Conservation (phyloP, 2,888 invertebrate species). For the Cheilosia impressa region DNA sequence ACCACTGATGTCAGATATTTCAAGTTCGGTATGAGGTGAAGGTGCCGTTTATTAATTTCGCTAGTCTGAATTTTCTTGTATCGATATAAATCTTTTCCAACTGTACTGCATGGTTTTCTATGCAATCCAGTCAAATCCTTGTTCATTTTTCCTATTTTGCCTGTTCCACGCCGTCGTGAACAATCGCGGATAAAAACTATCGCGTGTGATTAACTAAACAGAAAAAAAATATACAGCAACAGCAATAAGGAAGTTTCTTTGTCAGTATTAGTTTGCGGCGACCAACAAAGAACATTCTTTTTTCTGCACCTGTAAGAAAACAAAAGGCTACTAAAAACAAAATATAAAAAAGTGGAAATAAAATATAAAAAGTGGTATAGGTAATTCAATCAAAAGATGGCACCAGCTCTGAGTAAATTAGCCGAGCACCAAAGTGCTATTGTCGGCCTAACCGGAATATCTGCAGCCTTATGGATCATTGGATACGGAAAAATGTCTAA, state of each 20-base stretch:
- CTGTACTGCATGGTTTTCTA: conserved; percentile 28
- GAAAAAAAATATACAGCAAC: conserved; percentile 17
- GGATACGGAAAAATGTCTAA: conserved; percentile 84
- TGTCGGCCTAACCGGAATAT: conserved; percentile 88
- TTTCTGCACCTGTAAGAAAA: conserved; percentile 3
- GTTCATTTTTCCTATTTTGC: neutral
- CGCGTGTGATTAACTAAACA: neutral
- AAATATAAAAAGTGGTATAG: conserved; percentile 13
- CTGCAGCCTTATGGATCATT: conserved; percentile 86
- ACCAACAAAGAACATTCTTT: neutral
- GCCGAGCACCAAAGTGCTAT: conserved; percentile 86
- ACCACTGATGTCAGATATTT: conserved; percentile 57
- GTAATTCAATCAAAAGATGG: conserved; percentile 85
- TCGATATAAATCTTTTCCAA: conserved; percentile 16
- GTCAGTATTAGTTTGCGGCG: neutral
- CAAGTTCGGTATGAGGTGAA: conserved; percentile 40
- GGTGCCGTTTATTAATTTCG: conserved; percentile 4
- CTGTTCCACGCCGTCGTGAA: neutral
- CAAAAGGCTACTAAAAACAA: conserved; percentile 10
- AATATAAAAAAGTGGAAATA: neutral
- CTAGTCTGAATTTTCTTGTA: conserved; percentile 8
- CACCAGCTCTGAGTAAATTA: conserved; percentile 90
- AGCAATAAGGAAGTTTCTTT: conserved; percentile 16
- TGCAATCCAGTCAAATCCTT: neutral
- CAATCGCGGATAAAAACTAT: neutral